phyloP scores from a whole-genome alignment of 1,140 invertebrate genomes.

The Oryctes rhinoceros region DNA sequence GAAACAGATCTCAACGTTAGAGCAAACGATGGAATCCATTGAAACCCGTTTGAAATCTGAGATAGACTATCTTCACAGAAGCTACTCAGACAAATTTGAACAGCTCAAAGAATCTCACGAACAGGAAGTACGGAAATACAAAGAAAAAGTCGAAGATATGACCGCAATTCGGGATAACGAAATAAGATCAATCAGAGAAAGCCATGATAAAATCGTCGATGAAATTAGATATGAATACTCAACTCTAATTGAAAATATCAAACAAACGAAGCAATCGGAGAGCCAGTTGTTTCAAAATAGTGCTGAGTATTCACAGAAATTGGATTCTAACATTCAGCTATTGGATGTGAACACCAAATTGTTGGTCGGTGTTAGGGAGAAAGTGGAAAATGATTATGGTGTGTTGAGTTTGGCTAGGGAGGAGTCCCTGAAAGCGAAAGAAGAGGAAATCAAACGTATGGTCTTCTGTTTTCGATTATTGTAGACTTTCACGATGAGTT shows the following conservation, averaged over 20 bases:
- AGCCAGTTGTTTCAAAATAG: conserved; percentile 58
- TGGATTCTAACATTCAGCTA: conserved; percentile 60
- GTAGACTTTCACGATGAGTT: conserved; percentile 8
- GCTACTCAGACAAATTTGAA: conserved; percentile 58
- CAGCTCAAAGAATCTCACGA: conserved; percentile 53
- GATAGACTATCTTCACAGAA: conserved; percentile 54
- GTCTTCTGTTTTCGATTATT: neutral
- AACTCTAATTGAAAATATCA: conserved; percentile 60
- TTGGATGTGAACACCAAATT: conserved; percentile 56
- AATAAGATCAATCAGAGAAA: conserved; percentile 58
- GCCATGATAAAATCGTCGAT: conserved; percentile 59
- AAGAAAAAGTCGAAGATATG: conserved; percentile 58
- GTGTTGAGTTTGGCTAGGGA: conserved; percentile 59
- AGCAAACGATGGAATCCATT: conserved; percentile 59
- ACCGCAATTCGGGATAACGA: conserved; percentile 60
- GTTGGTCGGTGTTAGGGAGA: conserved; percentile 56
- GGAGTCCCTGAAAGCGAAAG: conserved; percentile 57
- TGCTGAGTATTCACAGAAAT: conserved; percentile 60
- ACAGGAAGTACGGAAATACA: conserved; percentile 58
- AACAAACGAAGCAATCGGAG: conserved; percentile 61
- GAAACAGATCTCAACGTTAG: conserved; percentile 63
- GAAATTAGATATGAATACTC: conserved; percentile 59
- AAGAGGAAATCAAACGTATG: conserved; percentile 55
- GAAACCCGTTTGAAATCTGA: conserved; percentile 62
- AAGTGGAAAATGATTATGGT: conserved; percentile 57